Evolutionary conservation across 2,113 vertebrate species (phyloP).

Genomic region (Ranitomeya variabilis): DNA sequence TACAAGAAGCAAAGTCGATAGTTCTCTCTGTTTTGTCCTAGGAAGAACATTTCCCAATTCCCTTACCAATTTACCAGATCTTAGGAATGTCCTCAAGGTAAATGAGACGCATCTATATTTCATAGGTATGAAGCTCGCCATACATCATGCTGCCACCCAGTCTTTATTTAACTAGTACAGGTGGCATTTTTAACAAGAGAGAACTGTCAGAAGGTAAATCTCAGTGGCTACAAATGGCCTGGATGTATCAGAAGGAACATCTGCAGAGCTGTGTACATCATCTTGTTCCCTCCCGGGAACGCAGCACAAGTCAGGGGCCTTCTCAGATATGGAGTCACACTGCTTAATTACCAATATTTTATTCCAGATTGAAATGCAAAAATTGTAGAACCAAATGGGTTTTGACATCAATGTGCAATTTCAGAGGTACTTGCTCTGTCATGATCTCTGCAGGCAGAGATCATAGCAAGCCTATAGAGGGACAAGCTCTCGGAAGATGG

Average conservation of each 20-base stretch:
- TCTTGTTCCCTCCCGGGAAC: slow-evolving; percentile 3
- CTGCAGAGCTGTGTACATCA: slow-evolving; percentile 45
- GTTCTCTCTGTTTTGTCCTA: slow-evolving; percentile 43
- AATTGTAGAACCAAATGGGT: not conserved
- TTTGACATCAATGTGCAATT: not conserved
- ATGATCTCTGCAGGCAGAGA: no score
- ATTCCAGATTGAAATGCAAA: not conserved
- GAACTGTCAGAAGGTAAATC: slow-evolving; percentile 51
- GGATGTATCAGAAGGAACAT: slow-evolving; percentile 32
- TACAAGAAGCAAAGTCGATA: slow-evolving; percentile 18
- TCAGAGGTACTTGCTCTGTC: not conserved
- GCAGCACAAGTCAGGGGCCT: not conserved
- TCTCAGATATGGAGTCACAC: not conserved
- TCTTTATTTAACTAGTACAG: slow-evolving; percentile 55
- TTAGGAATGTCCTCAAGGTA: slow-evolving; percentile 55
- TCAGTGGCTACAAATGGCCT: slow-evolving; percentile 12
- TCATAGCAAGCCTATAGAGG: no score
- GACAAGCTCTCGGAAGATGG: no score
- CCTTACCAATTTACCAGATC: slow-evolving; percentile 56
- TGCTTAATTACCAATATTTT: slow-evolving; percentile 25
- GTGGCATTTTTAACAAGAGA: slow-evolving; percentile 56
- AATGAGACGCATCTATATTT: slow-evolving; percentile 59
- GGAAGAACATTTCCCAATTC: slow-evolving; percentile 54
- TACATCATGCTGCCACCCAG: slow-evolving; percentile 56
- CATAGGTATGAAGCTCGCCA: slow-evolving; percentile 47